A percentile compares a stretch with the other conserved stretches of the same genome.
phyloP scores from a whole-genome alignment of 1,140 invertebrate genomes.

The Aphelenchoides fujianensis region DNA sequence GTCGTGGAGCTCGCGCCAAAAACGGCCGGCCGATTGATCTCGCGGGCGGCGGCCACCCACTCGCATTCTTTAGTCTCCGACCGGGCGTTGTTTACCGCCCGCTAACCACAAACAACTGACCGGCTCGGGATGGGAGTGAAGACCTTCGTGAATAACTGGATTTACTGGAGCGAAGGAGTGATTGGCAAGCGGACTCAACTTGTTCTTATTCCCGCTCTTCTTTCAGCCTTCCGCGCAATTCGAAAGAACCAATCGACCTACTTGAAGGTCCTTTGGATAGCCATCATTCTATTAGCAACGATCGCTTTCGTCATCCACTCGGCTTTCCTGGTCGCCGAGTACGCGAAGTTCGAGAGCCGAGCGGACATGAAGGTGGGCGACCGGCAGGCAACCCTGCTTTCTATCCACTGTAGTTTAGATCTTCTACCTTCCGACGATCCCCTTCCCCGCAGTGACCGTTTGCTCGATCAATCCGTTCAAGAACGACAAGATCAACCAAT shows the following conservation, averaged over 20 bases:
- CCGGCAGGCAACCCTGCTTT: not conserved
- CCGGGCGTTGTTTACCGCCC: too few relatives aligned
- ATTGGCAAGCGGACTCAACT: not conserved
- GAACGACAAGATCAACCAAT: not conserved
- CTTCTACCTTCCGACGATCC: not conserved
- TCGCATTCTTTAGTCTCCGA: too few relatives aligned
- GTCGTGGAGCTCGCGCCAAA: too few relatives aligned
- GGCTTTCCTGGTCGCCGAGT: not conserved
- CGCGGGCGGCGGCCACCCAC: too few relatives aligned
- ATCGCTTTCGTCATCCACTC: not conserved
- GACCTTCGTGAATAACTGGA: constrained; percentile 12
- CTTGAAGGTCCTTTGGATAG: not conserved
- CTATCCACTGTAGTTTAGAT: constrained; percentile 8
- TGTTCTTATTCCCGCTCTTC: not conserved
- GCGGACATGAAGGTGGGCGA: not conserved
- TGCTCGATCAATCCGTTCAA: constrained; percentile 20
- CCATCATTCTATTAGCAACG: not conserved
- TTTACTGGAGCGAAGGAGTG: not conserved
- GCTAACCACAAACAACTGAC: too few relatives aligned
- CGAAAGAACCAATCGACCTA: not conserved
- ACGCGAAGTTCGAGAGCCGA: not conserved
- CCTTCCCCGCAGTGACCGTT: constrained; percentile 19
- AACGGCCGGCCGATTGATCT: too few relatives aligned
- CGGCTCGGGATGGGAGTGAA: not conserved
- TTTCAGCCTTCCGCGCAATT: not conserved